Base-by-base conservation (phyloP, 2,797 vertebrate genomes). In the Phoxinus dragarum region DNA sequence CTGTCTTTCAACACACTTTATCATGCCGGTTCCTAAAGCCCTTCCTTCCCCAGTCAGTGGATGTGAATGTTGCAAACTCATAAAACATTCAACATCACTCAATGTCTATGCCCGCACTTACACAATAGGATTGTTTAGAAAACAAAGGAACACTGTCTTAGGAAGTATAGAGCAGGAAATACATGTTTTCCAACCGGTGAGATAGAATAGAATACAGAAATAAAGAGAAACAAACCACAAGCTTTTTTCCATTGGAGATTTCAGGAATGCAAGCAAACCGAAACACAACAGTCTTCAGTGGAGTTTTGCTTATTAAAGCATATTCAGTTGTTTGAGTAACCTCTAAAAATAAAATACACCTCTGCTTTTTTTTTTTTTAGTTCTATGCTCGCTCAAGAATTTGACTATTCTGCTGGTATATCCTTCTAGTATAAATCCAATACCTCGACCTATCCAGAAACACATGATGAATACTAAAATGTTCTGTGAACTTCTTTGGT, bases 51-150 rank as follows among this genome's bases (percentile, higher is more conserved):
- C 83, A 82, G 73, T 71, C 92, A 93, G 93, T 92, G 69, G 73
- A 85, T 85, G 68, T 85, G 68, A 85, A 80, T 85, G 54, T 71
- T 69, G 91, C 91, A 88, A 88, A 93, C 93, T 93, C 94, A 94
- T 96, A 95, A 96, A 96, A 95, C 95, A 92, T 93, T 96, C 94
- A 94, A 84, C 95, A 93, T 94, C 93, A 94, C 94, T 95, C 94
- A 94, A 91, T 92, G 86, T 78, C 87, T 80, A 89, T 89, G 92
- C 88, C 90, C 88, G 84, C 80, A 66, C 88, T 87, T 84, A 94
- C 90, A 96, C 94, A 94, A 95, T 94, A 92, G 93, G 89, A 92
- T 91, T 66, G 92, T 94, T 94, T 91, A 89, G 84, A 93, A 93
- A 94, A 94, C 93, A 91, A 92, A 91, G 89, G 85, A 85, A 87